These are phyloP conservation scores for Melanotaenia boesemani DNA, from an alignment of 2,797 vertebrate genomes.

Conservation along the genomic window DNA sequence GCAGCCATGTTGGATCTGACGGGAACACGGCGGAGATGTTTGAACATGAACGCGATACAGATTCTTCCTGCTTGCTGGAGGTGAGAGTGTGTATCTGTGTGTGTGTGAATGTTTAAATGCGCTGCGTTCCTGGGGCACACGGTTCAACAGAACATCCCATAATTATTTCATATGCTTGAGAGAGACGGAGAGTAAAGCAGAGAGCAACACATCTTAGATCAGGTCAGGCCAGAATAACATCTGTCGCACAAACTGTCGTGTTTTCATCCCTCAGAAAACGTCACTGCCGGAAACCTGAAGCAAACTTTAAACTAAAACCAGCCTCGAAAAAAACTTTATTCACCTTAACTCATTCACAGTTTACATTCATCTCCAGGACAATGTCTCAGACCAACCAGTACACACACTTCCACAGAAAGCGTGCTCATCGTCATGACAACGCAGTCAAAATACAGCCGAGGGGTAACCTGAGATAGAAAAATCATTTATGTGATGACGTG, in stretches of 20 bases:
- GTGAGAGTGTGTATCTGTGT: conserved; percentile 15
- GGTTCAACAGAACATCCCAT: conserved; percentile 62
- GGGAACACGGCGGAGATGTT: conserved; percentile 7
- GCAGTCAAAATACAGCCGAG: conserved; percentile 67
- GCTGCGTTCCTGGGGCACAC: conserved; percentile 60
- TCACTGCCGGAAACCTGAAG: too few relatives aligned
- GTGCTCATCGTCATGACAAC: conserved; percentile 75
- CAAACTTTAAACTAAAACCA: background rate
- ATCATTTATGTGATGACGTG: conserved; percentile 61
- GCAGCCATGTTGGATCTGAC: conserved; percentile 6
- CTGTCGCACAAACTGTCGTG: background rate
- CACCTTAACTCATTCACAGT: too few relatives aligned
- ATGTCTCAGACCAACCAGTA: background rate
- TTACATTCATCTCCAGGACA: too few relatives aligned
- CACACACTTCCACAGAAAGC: conserved; percentile 23
- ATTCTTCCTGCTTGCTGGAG: conserved; percentile 53
- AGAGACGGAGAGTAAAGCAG: conserved; percentile 1
- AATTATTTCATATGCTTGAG: conserved; percentile 61
- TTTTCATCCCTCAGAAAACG: background rate
- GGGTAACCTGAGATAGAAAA: conserved; percentile 58
- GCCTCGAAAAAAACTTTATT: background rate
- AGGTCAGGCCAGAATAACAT: background rate
- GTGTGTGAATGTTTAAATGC: conserved; percentile 7
- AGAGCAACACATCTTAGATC: background rate
- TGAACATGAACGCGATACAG: conserved; percentile 26